Base-by-base conservation (phyloP, 2,797 vertebrate genomes). In the Rhinoraja longicauda region DNA sequence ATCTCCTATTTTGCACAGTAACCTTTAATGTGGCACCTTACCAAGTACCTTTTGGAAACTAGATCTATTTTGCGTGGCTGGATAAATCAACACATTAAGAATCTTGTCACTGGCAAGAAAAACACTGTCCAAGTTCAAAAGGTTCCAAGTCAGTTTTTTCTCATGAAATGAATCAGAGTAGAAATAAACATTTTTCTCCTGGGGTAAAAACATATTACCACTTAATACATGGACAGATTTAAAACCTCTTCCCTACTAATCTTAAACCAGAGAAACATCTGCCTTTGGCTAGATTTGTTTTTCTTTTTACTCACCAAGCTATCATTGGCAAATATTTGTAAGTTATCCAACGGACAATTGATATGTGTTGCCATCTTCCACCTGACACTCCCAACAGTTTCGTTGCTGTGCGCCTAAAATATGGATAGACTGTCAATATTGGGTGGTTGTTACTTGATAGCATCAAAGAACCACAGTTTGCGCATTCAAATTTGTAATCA, bases 301-400 rank as follows among this genome's bases (percentile, higher is more conserved):
- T 57, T 82, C 24, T 24, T 57, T 93, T 81, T 57, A 97, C 98
- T 95, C 95, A 99, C 99, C 98, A 99, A 96, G 93, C 97, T 99
- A 91, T 99, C 99, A 94, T 99, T 99, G 93, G 99, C 99, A 96
- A 99, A 99, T 96, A 99, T 99, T 95, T 99, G 99, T 94, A 99
- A 98, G 90, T 98, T 99, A 95, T 99, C 99, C 96, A 99, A 97
- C 0, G 98, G 98, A 79, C 97, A 99, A 96, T 97, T 99, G 95
- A 99, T 95, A 95, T 99, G 98, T 94, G 98, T 98, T 29, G 99
- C 96, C 94, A 99, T 98, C 96, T 99, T 99, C 98, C 99, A 99
- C 93, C 99, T 97, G 96, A 99, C 97, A 8, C 98, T 99, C 94
- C 98, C 98, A 93, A 99, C 96, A 0, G 98, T 99, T 96, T 99